A percentile compares a stretch with the other conserved stretches of the same genome.
Evolutionary conservation across 1,140 invertebrate species (phyloP).

Genomic region (Atta cephalotes): DNA sequence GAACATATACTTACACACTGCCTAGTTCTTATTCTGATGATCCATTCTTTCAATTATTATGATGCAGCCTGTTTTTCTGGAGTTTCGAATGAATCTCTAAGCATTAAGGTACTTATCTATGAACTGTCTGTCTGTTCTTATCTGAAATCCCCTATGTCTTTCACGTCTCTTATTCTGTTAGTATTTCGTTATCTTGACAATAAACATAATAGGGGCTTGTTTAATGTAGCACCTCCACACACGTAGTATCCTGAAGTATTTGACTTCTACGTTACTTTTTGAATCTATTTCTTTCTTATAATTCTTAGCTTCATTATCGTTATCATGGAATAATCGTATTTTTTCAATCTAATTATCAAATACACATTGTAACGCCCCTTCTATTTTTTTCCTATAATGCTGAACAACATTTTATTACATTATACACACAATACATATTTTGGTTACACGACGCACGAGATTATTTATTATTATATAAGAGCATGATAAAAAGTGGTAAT

Average conservation of each 20-base stretch:
- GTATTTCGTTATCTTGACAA: slow-evolving; percentile 71
- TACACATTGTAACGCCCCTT: slow-evolving; percentile 16
- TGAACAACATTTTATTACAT: slow-evolving; percentile 41
- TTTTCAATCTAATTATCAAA: slow-evolving; percentile 60
- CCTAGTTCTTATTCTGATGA: slow-evolving; percentile 84
- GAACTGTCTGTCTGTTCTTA: slow-evolving; percentile 84
- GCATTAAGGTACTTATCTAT: slow-evolving; percentile 86
- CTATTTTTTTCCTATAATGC: slow-evolving; percentile 12
- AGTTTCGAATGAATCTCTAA: slow-evolving; percentile 88
- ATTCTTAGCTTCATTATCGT: slow-evolving; percentile 61
- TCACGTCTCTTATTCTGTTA: slow-evolving; percentile 69
- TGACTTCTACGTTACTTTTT: slow-evolving; percentile 67
- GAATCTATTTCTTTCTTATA: slow-evolving; percentile 25
- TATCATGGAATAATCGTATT: slow-evolving; percentile 70
- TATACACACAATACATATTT: slow-evolving; percentile 27
- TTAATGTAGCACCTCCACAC: slow-evolving; percentile 77
- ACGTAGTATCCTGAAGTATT: slow-evolving; percentile 54
- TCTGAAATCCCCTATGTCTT: slow-evolving; percentile 74
- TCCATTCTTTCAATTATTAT: slow-evolving; percentile 85
- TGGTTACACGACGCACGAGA: background rate
- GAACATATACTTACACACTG: slow-evolving; percentile 82
- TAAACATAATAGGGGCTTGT: slow-evolving; percentile 77
- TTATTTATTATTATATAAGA: background rate
- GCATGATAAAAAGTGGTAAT: slow-evolving; percentile 1
- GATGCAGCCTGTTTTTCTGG: slow-evolving; percentile 89